A percentile compares a stretch with the other conserved stretches of the same genome.
Conservation (phyloP, 2,113 vertebrate genomes). For the Miniopterus natalensis region DNA sequence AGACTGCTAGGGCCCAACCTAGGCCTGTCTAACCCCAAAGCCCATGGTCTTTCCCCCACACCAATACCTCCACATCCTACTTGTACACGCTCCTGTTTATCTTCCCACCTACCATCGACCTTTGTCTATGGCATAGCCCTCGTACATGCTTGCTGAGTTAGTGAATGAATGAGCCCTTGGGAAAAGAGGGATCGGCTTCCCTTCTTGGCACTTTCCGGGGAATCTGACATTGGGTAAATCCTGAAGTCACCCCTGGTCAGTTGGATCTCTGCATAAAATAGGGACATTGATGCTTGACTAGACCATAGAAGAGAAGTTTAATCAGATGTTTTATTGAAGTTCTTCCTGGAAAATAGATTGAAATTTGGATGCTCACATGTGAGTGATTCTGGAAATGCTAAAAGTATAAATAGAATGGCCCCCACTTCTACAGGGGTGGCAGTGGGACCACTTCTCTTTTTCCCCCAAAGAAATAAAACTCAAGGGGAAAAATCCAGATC, state of each 20-base stretch:
- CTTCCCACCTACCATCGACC: background rate
- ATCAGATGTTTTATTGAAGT: background rate
- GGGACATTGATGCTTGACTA: background rate
- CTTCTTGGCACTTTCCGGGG: background rate
- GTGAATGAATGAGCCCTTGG: background rate
- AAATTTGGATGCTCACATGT: background rate
- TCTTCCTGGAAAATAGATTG: background rate
- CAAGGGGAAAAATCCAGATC: background rate
- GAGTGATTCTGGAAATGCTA: background rate
- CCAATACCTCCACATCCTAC: background rate
- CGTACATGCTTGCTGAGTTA: background rate
- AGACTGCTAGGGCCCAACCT: background rate
- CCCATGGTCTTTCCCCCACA: background rate
- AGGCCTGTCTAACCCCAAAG: background rate
- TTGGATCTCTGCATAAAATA: background rate
- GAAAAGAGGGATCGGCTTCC: background rate
- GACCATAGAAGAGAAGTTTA: background rate
- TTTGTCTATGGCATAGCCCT: background rate
- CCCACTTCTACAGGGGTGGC: background rate
- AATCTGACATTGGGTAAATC: background rate
- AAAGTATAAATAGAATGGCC: background rate
- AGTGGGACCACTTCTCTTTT: background rate
- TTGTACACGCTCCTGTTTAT: background rate
- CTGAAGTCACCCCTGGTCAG: background rate
- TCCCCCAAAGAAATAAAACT: background rate